These are phyloP conservation scores for Amblyteles armatorius DNA, from an alignment of 2,888 invertebrate genomes.

Conservation along the genomic window DNA sequence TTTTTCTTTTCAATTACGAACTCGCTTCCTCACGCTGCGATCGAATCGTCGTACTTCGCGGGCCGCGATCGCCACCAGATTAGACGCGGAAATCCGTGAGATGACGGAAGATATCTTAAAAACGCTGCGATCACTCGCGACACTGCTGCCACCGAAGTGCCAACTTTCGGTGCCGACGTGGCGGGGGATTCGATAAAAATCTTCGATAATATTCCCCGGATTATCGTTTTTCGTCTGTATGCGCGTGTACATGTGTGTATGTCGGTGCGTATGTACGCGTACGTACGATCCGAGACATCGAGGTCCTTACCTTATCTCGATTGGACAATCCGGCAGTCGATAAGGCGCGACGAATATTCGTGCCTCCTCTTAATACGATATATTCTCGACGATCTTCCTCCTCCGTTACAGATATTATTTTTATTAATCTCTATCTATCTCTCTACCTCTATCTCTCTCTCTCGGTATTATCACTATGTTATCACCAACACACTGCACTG, in stretches of 20 bases:
- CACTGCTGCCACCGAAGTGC: conserved; percentile 66
- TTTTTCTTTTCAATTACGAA: neutral
- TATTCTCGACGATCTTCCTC: conserved; percentile 21
- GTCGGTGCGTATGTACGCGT: neutral
- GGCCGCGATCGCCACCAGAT: conserved; percentile 21
- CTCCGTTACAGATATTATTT: conserved; percentile 44
- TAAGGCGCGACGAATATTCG: conserved; percentile 41
- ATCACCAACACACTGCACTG: conserved; percentile 83
- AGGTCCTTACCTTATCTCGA: conserved; percentile 67
- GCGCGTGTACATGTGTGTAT: neutral
- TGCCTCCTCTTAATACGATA: conserved; percentile 7
- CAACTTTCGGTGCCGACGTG: conserved; percentile 7
- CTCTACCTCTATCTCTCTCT: conserved; percentile 31
- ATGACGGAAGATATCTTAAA: conserved; percentile 12
- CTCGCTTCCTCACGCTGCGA: neutral
- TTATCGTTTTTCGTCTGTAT: neutral
- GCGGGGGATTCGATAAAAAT: conserved; percentile 25
- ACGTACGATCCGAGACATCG: conserved; percentile 10
- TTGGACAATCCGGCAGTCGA: conserved; percentile 60
- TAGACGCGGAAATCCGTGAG: conserved; percentile 30
- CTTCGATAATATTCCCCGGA: conserved; percentile 25
- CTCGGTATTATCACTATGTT: conserved; percentile 78
- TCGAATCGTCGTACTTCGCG: conserved; percentile 4
- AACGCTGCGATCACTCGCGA: conserved; percentile 44
- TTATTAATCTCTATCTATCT: conserved; percentile 38